A percentile compares a stretch with the other conserved stretches of the same genome.
Conservation (phyloP, 1,140 invertebrate genomes). For the Dreissena rostriformis region DNA sequence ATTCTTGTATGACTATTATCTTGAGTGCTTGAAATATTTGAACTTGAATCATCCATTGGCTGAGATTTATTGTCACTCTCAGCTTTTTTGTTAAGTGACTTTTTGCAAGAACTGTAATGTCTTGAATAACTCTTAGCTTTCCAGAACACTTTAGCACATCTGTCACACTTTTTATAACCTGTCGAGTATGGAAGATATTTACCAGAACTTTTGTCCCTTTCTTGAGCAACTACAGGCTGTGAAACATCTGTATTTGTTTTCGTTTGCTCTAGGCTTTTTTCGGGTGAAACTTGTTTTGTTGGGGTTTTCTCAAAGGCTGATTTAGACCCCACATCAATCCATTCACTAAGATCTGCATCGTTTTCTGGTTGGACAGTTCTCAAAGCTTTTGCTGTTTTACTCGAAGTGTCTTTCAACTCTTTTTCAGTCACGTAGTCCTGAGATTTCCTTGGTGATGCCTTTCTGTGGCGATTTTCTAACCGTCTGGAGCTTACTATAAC, state of each 20-base stretch:
- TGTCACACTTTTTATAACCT: slow-evolving; percentile 56
- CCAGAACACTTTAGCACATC: slow-evolving; percentile 63
- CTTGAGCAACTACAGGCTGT: too few relatives aligned
- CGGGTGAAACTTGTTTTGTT: slow-evolving; percentile 76
- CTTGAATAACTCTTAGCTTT: slow-evolving; percentile 51
- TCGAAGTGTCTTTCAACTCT: neutral
- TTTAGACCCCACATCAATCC: slow-evolving; percentile 39
- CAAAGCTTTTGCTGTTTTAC: neutral
- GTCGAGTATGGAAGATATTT: slow-evolving; percentile 25
- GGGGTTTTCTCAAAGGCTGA: slow-evolving; percentile 75
- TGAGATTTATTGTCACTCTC: too few relatives aligned
- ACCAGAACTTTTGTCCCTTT: neutral
- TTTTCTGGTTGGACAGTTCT: neutral
- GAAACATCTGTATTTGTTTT: slow-evolving; percentile 1
- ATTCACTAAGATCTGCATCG: neutral
- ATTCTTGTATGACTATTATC: too few relatives aligned
- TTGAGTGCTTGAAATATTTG: too few relatives aligned
- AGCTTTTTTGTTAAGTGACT: neutral
- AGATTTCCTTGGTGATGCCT: slow-evolving; percentile 42
- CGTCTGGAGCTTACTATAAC: neutral
- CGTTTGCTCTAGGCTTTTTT: neutral
- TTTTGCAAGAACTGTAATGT: slow-evolving; percentile 29
- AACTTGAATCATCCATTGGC: too few relatives aligned
- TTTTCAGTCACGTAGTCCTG: neutral
- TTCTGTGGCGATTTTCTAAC: slow-evolving; percentile 4